A percentile compares a stretch with the other conserved stretches of the same genome.
These are phyloP conservation scores for Acipenser ruthenus DNA, from an alignment of 2,797 vertebrate species.

Conservation along the genomic window DNA sequence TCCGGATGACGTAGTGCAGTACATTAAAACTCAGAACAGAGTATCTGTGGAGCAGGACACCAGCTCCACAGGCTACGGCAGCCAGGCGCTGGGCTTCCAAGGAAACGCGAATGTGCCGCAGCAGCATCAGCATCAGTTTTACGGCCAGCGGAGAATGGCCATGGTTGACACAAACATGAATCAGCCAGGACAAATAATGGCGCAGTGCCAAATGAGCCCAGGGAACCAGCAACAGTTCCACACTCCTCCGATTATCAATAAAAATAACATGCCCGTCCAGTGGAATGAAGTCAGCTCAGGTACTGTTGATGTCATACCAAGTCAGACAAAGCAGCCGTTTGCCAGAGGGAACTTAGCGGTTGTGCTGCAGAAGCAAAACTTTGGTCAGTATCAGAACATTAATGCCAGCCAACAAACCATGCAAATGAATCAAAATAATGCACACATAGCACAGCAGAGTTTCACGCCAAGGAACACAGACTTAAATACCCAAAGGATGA, in stretches of 20 bases:
- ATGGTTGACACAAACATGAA: conserved; percentile 56
- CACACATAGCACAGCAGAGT: conserved; percentile 48
- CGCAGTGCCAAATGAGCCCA: conserved; percentile 58
- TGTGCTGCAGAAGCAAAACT: conserved; percentile 78
- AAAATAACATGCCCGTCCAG: conserved; percentile 92
- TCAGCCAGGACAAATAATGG: conserved; percentile 52
- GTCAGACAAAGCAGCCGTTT: conserved; percentile 61
- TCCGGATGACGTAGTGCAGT: conserved; percentile 92
- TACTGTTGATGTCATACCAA: conserved; percentile 67
- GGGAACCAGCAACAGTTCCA: conserved; percentile 42
- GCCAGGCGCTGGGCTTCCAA: conserved; percentile 65
- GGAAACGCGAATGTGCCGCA: conserved; percentile 52
- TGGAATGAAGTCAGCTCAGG: conserved; percentile 98
- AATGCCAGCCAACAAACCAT: conserved; percentile 51
- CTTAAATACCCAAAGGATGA: conserved; percentile 53
- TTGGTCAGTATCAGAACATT: conserved; percentile 67
- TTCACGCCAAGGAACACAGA: conserved; percentile 57
- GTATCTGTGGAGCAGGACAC: conserved; percentile 41
- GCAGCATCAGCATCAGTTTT: conserved; percentile 53
- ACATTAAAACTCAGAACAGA: conserved; percentile 75
- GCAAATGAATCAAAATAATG: conserved; percentile 49
- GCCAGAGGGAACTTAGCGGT: conserved; percentile 69
- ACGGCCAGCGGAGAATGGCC: conserved; percentile 65
- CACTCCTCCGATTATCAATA: conserved; percentile 55
- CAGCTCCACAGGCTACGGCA: conserved; percentile 45